Percentiles rank a stretch among this genome's conserved stretches.
phyloP scores from a whole-genome alignment of 1,140 invertebrate species.

The Stegodyphus dumicola region DNA sequence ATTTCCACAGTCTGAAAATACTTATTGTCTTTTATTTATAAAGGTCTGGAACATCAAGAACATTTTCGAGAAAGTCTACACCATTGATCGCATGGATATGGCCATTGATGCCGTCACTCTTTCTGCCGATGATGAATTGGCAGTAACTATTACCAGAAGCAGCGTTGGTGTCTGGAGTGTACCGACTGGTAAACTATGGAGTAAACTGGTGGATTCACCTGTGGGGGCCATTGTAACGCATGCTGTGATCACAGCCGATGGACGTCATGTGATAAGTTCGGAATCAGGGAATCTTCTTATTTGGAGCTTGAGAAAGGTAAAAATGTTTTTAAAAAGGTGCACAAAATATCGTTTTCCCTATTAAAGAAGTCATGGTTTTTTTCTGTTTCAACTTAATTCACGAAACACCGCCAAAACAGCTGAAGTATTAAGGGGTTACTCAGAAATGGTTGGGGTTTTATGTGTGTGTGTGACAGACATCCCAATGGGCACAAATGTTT shows the following conservation, averaged over 20 bases:
- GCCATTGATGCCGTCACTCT: slow-evolving; percentile 92
- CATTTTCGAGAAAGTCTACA: slow-evolving; percentile 97
- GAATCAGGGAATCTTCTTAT: slow-evolving; percentile 93
- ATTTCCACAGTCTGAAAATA: not conserved
- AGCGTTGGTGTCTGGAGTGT: slow-evolving; percentile 96
- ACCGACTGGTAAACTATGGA: slow-evolving; percentile 82
- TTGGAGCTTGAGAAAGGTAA: slow-evolving; percentile 77
- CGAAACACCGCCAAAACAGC: too few relatives aligned
- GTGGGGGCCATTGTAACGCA: slow-evolving; percentile 95
- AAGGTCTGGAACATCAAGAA: slow-evolving; percentile 99
- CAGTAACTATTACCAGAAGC: slow-evolving; percentile 89
- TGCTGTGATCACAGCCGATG: slow-evolving; percentile 86
- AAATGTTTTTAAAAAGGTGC: not conserved
- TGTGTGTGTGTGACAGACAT: too few relatives aligned
- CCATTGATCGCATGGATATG: slow-evolving; percentile 94
- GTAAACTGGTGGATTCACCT: slow-evolving; percentile 90
- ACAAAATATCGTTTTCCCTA: not conserved
- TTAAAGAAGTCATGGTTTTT: not conserved
- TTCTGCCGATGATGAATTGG: slow-evolving; percentile 78
- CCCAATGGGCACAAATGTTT: too few relatives aligned
- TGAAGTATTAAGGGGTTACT: too few relatives aligned
- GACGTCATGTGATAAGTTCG: slow-evolving; percentile 84
- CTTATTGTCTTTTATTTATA: slow-evolving; percentile 67
- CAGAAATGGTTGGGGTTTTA: too few relatives aligned
- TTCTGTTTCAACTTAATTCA: not conserved